A percentile compares a stretch with the other conserved stretches of the same genome.
Conservation (phyloP, 2,888 invertebrate species). For the Heliconius sara region DNA sequence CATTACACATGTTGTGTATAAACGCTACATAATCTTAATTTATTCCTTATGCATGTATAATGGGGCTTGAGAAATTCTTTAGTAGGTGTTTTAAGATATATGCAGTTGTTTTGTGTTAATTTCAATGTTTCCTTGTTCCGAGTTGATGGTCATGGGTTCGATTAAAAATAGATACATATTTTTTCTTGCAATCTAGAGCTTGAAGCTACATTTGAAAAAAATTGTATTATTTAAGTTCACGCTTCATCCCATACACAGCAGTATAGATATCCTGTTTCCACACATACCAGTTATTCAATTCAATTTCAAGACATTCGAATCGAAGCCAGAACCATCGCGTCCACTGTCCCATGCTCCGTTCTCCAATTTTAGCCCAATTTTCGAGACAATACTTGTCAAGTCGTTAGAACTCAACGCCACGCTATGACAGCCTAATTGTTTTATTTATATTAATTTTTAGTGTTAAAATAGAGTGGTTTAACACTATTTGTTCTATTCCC, state of each 20-base stretch:
- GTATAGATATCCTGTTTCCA: too few relatives aligned
- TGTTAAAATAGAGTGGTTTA: too few relatives aligned
- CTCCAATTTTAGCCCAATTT: too few relatives aligned
- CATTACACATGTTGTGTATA: slow-evolving; percentile 49
- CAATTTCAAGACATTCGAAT: background rate
- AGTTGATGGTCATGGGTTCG: background rate
- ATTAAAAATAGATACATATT: background rate
- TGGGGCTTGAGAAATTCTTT: slow-evolving; percentile 49
- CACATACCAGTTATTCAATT: background rate
- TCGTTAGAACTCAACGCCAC: too few relatives aligned
- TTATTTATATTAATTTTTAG: too few relatives aligned
- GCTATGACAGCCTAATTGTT: too few relatives aligned
- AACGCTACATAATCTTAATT: slow-evolving; percentile 63
- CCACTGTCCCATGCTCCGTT: background rate
- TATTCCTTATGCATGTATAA: slow-evolving; percentile 68
- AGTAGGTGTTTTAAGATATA: slow-evolving; percentile 1
- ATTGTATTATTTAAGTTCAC: too few relatives aligned
- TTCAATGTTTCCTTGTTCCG: background rate
- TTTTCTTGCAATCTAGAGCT: too few relatives aligned
- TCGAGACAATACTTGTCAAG: too few relatives aligned
- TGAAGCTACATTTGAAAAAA: too few relatives aligned
- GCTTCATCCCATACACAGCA: too few relatives aligned
- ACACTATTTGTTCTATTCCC: too few relatives aligned
- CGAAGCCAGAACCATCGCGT: background rate
- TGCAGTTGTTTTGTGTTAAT: background rate